Percentiles rank a stretch among this genome's conserved stretches.
Conservation (phyloP, 2,888 invertebrate genomes). For the Eupithecia vulgata region DNA sequence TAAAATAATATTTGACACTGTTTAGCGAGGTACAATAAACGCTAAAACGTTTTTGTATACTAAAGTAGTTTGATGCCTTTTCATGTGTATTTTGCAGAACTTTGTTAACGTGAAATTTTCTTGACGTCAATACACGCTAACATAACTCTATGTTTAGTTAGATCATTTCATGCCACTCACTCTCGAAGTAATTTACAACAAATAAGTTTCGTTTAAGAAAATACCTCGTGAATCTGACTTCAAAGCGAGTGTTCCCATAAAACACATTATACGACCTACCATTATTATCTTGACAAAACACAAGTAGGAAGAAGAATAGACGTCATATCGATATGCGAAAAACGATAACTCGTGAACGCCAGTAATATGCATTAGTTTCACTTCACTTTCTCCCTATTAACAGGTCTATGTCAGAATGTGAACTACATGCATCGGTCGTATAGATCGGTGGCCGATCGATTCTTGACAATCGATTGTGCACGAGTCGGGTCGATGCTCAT, state of each 20-base stretch:
- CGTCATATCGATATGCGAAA: conserved; percentile 31
- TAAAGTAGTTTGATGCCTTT: conserved; percentile 54
- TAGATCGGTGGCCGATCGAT: conserved; percentile 63
- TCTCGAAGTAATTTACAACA: conserved; percentile 5
- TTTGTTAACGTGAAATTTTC: conserved; percentile 49
- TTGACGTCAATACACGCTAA: conserved; percentile 52
- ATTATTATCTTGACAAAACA: conserved; percentile 25
- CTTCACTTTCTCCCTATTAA: conserved; percentile 38
- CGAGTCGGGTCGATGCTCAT: conserved; percentile 57
- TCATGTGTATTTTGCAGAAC: conserved; percentile 47
- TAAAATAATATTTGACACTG: conserved; percentile 52
- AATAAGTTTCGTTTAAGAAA: conserved; percentile 8
- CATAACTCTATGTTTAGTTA: conserved; percentile 21
- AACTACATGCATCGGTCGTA: conserved; percentile 34
- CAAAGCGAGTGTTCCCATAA: conserved; percentile 11
- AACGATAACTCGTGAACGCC: conserved; percentile 15
- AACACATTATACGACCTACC: conserved; percentile 4
- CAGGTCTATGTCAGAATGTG: conserved; percentile 41
- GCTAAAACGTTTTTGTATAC: conserved; percentile 65
- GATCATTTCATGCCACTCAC: conserved; percentile 15
- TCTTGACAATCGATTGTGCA: conserved; percentile 70
- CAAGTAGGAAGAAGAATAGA: conserved; percentile 22
- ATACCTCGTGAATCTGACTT: background rate
- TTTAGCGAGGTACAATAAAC: conserved; percentile 50
- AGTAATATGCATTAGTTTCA: conserved; percentile 30